Evolutionary conservation across 2,888 invertebrate genomes (phyloP).

Genomic region (Plebejus melissa): DNA sequence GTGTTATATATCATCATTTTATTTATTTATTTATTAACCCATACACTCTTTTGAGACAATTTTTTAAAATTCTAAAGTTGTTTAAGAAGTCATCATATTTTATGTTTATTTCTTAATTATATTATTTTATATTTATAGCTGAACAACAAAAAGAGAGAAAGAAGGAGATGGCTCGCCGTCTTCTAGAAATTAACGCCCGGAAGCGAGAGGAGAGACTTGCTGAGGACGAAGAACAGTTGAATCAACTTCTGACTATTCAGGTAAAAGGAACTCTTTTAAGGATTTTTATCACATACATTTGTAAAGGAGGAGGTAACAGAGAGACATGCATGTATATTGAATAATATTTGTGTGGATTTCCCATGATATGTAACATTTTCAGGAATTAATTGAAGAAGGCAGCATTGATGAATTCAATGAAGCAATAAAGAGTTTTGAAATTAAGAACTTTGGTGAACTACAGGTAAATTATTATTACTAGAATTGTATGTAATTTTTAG

Average conservation of each 20-base stretch:
- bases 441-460: constrained; percentile 88
- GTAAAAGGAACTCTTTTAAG: constrained; percentile 47
- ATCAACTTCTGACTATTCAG: constrained; percentile 86
- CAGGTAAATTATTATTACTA: constrained; percentile 72
- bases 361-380: constrained; percentile 28
- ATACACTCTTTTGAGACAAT: too few relatives aligned
- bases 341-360: too few relatives aligned
- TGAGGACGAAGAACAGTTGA: constrained; percentile 92
- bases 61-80: too few relatives aligned
- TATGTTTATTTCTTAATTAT: too few relatives aligned
- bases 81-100: too few relatives aligned
- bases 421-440: constrained; percentile 86
- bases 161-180: constrained; percentile 88
- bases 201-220: constrained; percentile 92
- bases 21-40: too few relatives aligned
- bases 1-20: too few relatives aligned
- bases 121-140: constrained; percentile 49
- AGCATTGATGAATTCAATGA: constrained; percentile 86
- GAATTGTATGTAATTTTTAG: too few relatives aligned
- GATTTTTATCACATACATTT: too few relatives aligned
- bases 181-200: constrained; percentile 93
- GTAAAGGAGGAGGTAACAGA: too few relatives aligned
- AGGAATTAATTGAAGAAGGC: constrained; percentile 83
- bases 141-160: constrained; percentile 93
- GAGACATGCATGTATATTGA: too few relatives aligned